Evolutionary conservation across 1,140 invertebrate species (phyloP), one percentile per base, ranked within the genome.

Genomic region (Rhagoletis zephyria): DNA sequence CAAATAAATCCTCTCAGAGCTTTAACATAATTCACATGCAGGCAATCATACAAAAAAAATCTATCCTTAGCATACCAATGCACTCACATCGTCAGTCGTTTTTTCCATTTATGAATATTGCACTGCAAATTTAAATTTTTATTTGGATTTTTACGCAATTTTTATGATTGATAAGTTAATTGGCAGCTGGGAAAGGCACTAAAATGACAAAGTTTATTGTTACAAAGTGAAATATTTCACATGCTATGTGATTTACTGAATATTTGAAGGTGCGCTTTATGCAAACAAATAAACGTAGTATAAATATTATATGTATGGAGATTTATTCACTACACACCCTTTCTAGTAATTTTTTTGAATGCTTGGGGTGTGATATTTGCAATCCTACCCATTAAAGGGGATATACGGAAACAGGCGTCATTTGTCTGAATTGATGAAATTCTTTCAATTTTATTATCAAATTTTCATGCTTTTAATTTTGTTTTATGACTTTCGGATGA

Each of bases 391-490:
- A 45, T 74, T 16, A 6, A 42, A 42, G 6, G 14, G 67, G 67
- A n/a, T 9, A 9, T 10, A 42, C 40, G 64, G 10, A 40, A 67
- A 40, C 12, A 14, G 59, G 59, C 6, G 59, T 6, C 30, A 30
- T 30, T 30, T 40, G 10, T 5, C 4, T 5, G 10, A n/a, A 56
- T 81, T 81, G 45, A 6, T 81, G 74, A 19, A 56, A 56, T 81
- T 81, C 5, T 14, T 56, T 9, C 14, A 81, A 81, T 81, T 81
- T 81, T 81, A 81, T 81, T 81, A n/a, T 48, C 48, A 81, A 81
- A 81, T 59, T 30, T 81, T 30, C 74, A 81, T 81, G 16, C 48
- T 19, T 63, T 56, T n/a, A 12, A 51, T 51, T 56, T 63, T 16
- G 16, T 63, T 63, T 81, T 81, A 19, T 56, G 56, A 63, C 61